Conservation (phyloP, 2,888 invertebrate genomes). For the Capitulum mitella region DNA sequence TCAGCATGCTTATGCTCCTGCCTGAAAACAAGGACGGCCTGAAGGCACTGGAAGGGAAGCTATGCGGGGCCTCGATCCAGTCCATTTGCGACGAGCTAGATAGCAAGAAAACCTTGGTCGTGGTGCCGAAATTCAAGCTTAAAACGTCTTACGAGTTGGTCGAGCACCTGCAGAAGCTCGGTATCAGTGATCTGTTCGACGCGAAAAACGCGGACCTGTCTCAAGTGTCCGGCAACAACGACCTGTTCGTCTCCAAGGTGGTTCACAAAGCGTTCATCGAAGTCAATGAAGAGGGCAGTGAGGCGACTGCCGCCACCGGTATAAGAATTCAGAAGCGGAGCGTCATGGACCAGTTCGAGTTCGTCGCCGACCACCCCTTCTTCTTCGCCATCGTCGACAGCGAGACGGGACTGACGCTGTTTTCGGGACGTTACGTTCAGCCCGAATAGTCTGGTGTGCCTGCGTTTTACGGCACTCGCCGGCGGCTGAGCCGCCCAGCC, state of each 20-base stretch:
- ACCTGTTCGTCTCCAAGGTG: constrained; percentile 59
- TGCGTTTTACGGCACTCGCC: too few relatives aligned
- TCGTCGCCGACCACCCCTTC: constrained; percentile 34
- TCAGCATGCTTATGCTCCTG: constrained; percentile 67
- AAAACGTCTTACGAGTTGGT: constrained; percentile 61
- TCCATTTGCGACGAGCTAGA: constrained; percentile 53
- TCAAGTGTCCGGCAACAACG: constrained; percentile 51
- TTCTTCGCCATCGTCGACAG: constrained; percentile 31
- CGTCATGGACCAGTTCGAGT: neutral
- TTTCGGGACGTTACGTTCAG: constrained; percentile 30
- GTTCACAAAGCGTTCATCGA: constrained; percentile 78
- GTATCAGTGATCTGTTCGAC: constrained; percentile 59
- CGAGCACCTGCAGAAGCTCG: constrained; percentile 57
- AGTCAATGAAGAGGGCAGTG: constrained; percentile 80
- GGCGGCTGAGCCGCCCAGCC: too few relatives aligned
- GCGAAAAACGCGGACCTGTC: constrained; percentile 55
- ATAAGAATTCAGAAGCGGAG: neutral
- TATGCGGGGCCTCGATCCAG: constrained; percentile 54
- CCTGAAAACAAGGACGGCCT: constrained; percentile 63
- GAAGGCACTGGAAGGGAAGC: constrained; percentile 53
- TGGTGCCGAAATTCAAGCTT: constrained; percentile 71
- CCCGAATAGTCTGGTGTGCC: too few relatives aligned
- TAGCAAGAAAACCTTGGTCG: constrained; percentile 55
- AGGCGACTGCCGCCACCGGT: constrained; percentile 74
- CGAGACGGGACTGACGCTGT: constrained; percentile 28